Base-by-base conservation (phyloP, 2,888 invertebrate genomes). In the Merodon equestris region DNA sequence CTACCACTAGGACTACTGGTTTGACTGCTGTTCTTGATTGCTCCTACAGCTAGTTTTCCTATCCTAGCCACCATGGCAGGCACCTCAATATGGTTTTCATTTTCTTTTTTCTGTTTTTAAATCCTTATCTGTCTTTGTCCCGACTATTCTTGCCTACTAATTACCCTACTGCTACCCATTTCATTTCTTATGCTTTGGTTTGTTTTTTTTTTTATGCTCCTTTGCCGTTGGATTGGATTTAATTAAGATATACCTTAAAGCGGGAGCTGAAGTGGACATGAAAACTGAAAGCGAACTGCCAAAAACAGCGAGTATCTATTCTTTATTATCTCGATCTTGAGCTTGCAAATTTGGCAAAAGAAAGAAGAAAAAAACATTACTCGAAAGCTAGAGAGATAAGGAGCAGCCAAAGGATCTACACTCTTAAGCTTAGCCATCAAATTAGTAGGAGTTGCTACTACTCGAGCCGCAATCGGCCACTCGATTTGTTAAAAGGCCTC, bases 61-160 rank as follows among this genome's bases (percentile, higher is more conserved):
- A 34, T 67, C 57, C 42, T 56, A 13, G 14, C 42, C 50, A 42
- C 14, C 36, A 34, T 58, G n/a, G 7, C 45, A 51, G 53, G 17
- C 27, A 72, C 53, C 64, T 58, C 58, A 27, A 27, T 27, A 27
- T 7, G 3, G 27, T 66, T 48, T 64, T 38, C 57, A 51, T 44
- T 40, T 54, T 47, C 56, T 48, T 68, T 48, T 38, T 48, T 50
- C 48, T 67, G 50, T 50, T 44, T 45, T 58, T 50, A 56, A 71
- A 38, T 71, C 45, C 58, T 72, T 72, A 68, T 72, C 72, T 67
- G 38, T 53, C 42, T 53, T 61, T 58, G 13, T 47, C 5, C 9
- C 60, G 68, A 66, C 63, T 77, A 67, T 77, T 61, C 63, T 77
- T 72, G 77, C 72, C 76, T 72, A 72, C 77, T 77, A 77, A 77